Base-by-base conservation (phyloP, 2,888 invertebrate species). In the Chorisops tibialis region DNA sequence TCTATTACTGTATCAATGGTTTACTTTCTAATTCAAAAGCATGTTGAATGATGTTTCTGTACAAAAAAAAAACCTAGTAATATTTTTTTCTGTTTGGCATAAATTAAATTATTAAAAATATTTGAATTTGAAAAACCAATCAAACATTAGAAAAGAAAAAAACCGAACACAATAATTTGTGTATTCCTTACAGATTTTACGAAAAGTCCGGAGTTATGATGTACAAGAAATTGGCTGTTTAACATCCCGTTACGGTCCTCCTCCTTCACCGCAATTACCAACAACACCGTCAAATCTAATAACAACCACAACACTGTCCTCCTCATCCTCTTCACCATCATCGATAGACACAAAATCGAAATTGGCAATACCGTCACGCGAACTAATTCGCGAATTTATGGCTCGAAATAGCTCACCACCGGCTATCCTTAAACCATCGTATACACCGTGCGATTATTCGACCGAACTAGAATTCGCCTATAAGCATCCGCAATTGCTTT, bases 401-500 rank as follows among this genome's bases (percentile, higher is more conserved):
- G 49, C 63, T 4, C 64, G 66, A 41, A 65, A 62, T 14, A 51
- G 63, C 22, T 48, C 63, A 45, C 69, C 69, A 35, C 66, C 67
- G 30, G 64, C 68, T 18, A 68, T 68, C 37, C 61, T 68, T 19
- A 54, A 63, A 52, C 64, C 67, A 37, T 56, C 65, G 21, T 65
- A 65, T 54, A 41, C 41, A 16, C 24, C 64, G 37, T 66, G 52
- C 58, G 58, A 63, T 38, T 47, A 59, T 51, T 45, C 63, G 48
- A 62, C 67, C 54, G 66, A 69, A 43, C 63, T 70, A 16, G 69
- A 71, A 6, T 70, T 74, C 22, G 75, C 75, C 7, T 78, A 76
- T 72, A 73, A 75, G 37, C 74, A 75, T 59, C 77, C 80, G 2
- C 75, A 73, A 37, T 76, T 79, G 70, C 73, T 80, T 21, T 76